Base-by-base conservation (phyloP, 2,797 vertebrate genomes). In the Notolabrus celidotus region DNA sequence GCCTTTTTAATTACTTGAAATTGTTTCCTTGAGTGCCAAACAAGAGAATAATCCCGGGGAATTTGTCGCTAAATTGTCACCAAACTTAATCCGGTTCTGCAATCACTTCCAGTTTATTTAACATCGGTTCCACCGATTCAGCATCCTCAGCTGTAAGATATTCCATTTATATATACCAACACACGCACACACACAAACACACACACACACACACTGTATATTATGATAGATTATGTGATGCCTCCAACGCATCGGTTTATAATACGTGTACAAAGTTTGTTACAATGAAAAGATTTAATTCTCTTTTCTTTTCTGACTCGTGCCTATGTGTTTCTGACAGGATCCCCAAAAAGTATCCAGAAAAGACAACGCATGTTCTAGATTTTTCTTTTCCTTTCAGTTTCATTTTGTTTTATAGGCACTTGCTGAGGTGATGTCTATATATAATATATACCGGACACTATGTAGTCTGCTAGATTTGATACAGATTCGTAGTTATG, bases 391-490 rank as follows among this genome's bases (percentile, higher is more conserved):
- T 39, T 27, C 29, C 4, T 46, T 58, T 38, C 54, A 42, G 39
- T 42, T 47, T 57, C 1, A 66, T 80, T 74, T 86, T 68, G 63
- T 80, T 88, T 86, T 97, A 96, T 98, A 98, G 97, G 96, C 97
- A 97, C 96, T 96, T 97, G 96, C 96, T 97, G 94, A 96, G 95
- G 96, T 97, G 95, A 97, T 97, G 97, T 98, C 97, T 99, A 98
- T 98, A 98, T 96, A 96, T 95, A 96, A 96, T 96, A 95, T 98
- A 98, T 96, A 96, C 95, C 96, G 97, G 98, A 99, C 98, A 99
- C 98, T 99, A 97, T 99, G 98, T 99, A 99, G 98, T 99, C 97
- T 99, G 96, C 94, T 99, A 99, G 98, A 97, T 99, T 99, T 99
- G 97, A 98, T 98, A 98, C 97, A 95, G 95, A 98, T 96, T 95